Evolutionary conservation across 2,113 vertebrate species (phyloP).

Genomic region (Syrmaticus mikado): DNA sequence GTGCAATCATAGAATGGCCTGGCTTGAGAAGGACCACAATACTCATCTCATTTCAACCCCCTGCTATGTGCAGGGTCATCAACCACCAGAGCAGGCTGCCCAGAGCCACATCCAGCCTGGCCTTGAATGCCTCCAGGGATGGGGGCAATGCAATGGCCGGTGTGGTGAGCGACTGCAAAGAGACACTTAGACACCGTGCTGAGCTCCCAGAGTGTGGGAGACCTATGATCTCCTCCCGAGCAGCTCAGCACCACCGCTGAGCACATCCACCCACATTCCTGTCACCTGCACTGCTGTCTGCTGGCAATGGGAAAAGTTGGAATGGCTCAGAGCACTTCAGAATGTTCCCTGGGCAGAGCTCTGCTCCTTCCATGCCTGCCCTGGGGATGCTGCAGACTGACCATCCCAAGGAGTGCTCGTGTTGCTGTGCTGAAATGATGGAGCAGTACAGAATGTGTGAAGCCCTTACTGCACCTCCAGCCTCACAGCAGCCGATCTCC

Average conservation of each 20-base stretch:
- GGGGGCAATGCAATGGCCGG: fast-evolving
- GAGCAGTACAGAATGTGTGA: fast-evolving
- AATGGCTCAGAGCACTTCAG: not conserved
- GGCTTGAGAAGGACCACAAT: too few relatives aligned
- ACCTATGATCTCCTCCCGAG: slow-evolving; percentile 21
- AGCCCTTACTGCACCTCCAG: not conserved
- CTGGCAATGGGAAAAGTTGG: fast-evolving
- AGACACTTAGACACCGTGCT: fast-evolving
- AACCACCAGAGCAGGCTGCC: too few relatives aligned
- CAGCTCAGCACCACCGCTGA: not conserved
- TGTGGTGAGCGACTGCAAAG: not conserved
- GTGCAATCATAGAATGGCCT: too few relatives aligned
- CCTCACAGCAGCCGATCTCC: not conserved
- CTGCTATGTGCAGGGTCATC: too few relatives aligned
- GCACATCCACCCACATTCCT: not conserved
- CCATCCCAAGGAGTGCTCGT: not conserved
- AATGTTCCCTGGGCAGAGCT: not conserved
- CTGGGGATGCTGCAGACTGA: not conserved
- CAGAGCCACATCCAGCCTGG: too few relatives aligned
- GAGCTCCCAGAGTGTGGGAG: not conserved
- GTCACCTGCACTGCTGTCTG: fast-evolving
- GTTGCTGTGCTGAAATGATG: not conserved
- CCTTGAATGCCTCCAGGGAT: too few relatives aligned
- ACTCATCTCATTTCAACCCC: too few relatives aligned
- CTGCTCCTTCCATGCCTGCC: fast-evolving